Evolutionary conservation across 92 coral and sea anemone species (phyloP).

Genomic region (Virgularia gustaviana): DNA sequence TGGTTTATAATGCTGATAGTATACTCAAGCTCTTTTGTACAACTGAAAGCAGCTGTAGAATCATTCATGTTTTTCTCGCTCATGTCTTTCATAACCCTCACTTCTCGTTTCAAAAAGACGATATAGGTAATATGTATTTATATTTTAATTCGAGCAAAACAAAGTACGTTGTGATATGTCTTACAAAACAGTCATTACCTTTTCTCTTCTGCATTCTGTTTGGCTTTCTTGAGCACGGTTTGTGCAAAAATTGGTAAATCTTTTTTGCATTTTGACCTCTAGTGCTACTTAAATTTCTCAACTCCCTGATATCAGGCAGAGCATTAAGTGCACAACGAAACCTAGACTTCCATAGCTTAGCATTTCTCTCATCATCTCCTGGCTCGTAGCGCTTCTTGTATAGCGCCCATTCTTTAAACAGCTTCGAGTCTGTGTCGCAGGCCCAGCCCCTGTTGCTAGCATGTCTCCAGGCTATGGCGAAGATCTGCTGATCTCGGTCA

Average conservation of each 20-base stretch:
- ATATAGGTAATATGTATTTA: background rate
- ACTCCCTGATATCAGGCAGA: conserved; percentile 74
- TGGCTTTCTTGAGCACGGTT: background rate
- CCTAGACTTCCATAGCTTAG: conserved; percentile 97
- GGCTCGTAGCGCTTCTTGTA: conserved; percentile 81
- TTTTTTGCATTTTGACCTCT: conserved; percentile 81
- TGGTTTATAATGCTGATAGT: no score
- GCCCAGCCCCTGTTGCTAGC: conserved; percentile 95
- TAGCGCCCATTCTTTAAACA: conserved; percentile 83
- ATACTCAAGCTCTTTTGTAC: no score
- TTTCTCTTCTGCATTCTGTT: background rate
- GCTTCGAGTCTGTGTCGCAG: conserved; percentile 65
- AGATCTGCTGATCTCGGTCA: conserved; percentile 63
- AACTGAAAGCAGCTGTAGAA: no score
- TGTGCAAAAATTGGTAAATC: conserved; percentile 68
- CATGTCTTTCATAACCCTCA: no score
- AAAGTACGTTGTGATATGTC: background rate
- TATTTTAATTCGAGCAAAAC: background rate
- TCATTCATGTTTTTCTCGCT: background rate
- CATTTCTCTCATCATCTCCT: conserved; percentile 71
- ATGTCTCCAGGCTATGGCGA: conserved; percentile 94
- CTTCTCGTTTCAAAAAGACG: no score
- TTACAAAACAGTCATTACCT: background rate
- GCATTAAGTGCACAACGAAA: conserved; percentile 97
- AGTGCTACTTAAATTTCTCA: conserved; percentile 69